Conservation (phyloP, 2,888 invertebrate genomes). For the Clitarchus hookeri region DNA sequence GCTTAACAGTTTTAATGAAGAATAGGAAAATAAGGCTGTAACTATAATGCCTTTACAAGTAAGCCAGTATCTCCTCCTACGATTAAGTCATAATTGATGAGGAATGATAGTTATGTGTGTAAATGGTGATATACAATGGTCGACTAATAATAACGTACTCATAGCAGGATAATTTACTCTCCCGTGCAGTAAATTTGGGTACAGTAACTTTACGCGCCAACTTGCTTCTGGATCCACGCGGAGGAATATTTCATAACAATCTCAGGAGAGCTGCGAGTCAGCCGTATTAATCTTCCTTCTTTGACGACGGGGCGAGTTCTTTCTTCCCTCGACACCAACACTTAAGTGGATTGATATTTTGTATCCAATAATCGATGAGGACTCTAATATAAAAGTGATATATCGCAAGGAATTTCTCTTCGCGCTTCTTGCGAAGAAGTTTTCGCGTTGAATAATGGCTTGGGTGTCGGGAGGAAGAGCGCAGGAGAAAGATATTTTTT, state of each 20-base stretch:
- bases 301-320: neutral
- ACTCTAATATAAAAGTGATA: slow-evolving; percentile 4
- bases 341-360: slow-evolving; percentile 14
- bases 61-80: no score
- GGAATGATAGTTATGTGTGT: no score
- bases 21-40: no score
- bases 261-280: neutral
- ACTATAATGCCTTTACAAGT: no score
- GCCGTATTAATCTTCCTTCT: slow-evolving; percentile 14
- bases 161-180: no score
- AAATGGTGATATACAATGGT: no score
- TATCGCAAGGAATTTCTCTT: neutral
- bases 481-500: neutral
- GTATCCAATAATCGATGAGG: neutral
- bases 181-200: neutral
- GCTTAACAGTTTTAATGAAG: no score
- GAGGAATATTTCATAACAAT: neutral
- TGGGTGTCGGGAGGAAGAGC: neutral
- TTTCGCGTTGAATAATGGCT: neutral
- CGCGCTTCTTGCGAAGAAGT: neutral
- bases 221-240: neutral
- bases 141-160: no score
- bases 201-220: neutral
- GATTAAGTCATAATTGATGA: no score
- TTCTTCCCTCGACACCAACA: slow-evolving; percentile 4